A percentile compares a stretch with the other conserved stretches of the same genome.
These are phyloP conservation scores for Rugalucina vietnamica DNA, from an alignment of 2,888 invertebrate genomes.

Conservation along the genomic window DNA sequence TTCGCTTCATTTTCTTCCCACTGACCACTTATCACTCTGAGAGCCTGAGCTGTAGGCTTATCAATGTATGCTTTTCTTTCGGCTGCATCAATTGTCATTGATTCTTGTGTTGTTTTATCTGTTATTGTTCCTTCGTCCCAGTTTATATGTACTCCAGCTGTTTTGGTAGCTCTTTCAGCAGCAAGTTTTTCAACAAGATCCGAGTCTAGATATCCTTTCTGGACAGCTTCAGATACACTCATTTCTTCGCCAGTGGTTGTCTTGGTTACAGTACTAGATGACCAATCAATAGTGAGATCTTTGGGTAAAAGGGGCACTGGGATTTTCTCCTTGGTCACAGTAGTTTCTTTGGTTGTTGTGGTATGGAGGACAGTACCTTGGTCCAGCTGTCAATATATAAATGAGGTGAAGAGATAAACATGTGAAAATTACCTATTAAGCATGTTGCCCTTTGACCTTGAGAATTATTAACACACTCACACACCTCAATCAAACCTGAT, in stretches of 20 bases:
- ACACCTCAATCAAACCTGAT: conserved; percentile 4
- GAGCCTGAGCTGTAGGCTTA: conserved; percentile 69
- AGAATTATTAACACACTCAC: background rate
- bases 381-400: conserved; percentile 60
- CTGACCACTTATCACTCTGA: conserved; percentile 60
- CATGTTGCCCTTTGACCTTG: conserved; percentile 11
- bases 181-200: conserved; percentile 87
- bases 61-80: conserved; percentile 73
- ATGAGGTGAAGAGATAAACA: conserved; percentile 5
- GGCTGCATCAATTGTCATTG: conserved; percentile 92
- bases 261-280: conserved; percentile 85
- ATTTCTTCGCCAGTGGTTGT: conserved; percentile 88
- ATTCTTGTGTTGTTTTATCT: conserved; percentile 87
- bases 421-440: background rate
- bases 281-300: conserved; percentile 76
- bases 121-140: conserved; percentile 88
- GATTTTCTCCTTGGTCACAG: background rate
- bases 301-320: conserved; percentile 58
- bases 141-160: conserved; percentile 86
- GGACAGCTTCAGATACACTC: conserved; percentile 91
- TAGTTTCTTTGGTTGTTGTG: background rate
- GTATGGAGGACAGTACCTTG: conserved; percentile 19
- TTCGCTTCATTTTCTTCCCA: conserved; percentile 37
- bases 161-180: conserved; percentile 58
- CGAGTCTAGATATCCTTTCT: conserved; percentile 86